Evolutionary conservation across 1,140 invertebrate genomes (phyloP).

Genomic region (Pantala flavescens): DNA sequence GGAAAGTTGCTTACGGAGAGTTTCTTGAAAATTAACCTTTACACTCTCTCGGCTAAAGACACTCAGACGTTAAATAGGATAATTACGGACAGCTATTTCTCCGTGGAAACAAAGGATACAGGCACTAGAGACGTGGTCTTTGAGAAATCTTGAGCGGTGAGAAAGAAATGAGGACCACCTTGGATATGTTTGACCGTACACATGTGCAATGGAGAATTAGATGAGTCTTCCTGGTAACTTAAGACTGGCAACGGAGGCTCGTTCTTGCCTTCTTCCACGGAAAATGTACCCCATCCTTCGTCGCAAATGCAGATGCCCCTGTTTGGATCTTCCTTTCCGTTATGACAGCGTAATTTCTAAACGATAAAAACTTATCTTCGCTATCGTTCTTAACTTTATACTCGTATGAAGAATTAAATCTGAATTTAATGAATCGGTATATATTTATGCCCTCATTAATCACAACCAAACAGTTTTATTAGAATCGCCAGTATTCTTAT

Average conservation of each 20-base stretch:
- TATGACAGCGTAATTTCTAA: slow-evolving; percentile 27
- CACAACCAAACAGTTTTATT: too few species aligned
- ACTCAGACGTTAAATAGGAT: neutral
- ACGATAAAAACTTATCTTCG: slow-evolving; percentile 21
- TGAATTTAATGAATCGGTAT: too few species aligned
- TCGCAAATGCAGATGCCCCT: slow-evolving; percentile 27
- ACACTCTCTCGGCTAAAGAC: too few species aligned
- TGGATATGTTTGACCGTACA: neutral
- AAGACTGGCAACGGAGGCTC: neutral
- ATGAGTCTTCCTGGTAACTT: neutral
- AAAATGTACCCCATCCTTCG: slow-evolving; percentile 27
- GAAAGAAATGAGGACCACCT: neutral
- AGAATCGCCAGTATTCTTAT: too few species aligned
- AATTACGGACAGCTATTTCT: neutral
- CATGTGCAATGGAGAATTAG: neutral
- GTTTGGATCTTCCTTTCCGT: slow-evolving; percentile 25
- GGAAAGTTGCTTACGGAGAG: too few species aligned
- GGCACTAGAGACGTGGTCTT: neutral
- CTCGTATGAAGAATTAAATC: too few species aligned
- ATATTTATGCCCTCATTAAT: too few species aligned
- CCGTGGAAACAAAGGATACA: neutral
- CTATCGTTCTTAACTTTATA: neutral
- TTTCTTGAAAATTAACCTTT: too few species aligned
- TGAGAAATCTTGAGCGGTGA: neutral
- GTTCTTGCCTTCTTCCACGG: slow-evolving; percentile 17